These are phyloP conservation scores for Drosophila nr. perissopoda DNA, from an alignment of 2,888 invertebrate species.

Conservation along the genomic window DNA sequence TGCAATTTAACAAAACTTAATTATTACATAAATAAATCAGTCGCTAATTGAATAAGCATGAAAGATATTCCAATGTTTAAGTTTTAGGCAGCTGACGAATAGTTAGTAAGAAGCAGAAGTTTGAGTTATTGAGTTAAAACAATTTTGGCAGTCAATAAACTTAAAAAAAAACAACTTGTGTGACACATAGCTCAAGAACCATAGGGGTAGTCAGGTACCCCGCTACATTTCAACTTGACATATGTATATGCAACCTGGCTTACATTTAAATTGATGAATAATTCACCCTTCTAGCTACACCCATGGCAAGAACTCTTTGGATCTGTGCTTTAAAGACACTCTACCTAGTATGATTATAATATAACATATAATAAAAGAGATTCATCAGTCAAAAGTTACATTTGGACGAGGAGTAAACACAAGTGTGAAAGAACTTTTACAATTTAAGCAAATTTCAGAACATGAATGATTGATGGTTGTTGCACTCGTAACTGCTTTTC, in stretches of 20 bases:
- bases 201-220: background rate
- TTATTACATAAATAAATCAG: background rate
- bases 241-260: background rate
- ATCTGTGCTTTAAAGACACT: background rate
- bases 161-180: background rate
- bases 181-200: background rate
- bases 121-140: background rate
- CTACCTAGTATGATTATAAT: background rate
- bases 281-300: background rate
- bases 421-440: constrained; percentile 20
- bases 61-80: background rate
- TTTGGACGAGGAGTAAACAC: constrained; percentile 7
- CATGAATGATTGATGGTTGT: constrained; percentile 32
- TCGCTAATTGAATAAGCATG: background rate
- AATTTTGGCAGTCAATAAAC: background rate
- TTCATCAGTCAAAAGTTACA: constrained; percentile 9
- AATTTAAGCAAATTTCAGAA: constrained; percentile 22
- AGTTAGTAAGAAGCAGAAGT: too few relatives aligned
- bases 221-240: background rate
- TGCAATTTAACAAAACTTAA: background rate
- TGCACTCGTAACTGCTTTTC: constrained; percentile 17
- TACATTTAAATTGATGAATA: background rate
- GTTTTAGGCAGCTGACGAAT: background rate
- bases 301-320: background rate
- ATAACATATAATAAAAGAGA: background rate